Base-by-base conservation (phyloP, 1,140 invertebrate genomes). In the Leptopilina boulardi region DNA sequence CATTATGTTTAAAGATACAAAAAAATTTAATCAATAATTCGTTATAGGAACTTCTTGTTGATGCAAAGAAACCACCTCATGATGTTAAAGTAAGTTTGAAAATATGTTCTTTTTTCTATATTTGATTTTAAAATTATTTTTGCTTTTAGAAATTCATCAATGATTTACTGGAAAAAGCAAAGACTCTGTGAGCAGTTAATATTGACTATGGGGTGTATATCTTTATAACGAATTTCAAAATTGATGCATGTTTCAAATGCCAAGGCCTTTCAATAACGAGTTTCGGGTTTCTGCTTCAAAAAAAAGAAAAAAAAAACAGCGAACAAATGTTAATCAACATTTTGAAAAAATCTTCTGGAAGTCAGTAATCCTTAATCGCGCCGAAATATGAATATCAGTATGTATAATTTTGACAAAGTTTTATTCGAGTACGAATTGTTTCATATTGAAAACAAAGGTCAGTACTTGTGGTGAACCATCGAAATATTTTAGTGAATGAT, bases 121-220 rank as follows among this genome's bases (percentile, higher is more conserved):
- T 77, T 81, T 26, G 54, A 79, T 70, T 72, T 77, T 41, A 6
- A 47, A 34, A 51, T 47, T 73, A 74, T 75, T 66, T 71, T 54
- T 78, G 38, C 90, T 94, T 94, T 80, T 92, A 96, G 95, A 96
- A 96, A 94, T 97, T 97, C 90, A 96, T 97, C 86, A 95, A 96
- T 87, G 96, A 97, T 91, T 92, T 97, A 82, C 91, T 97, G 89
- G 96, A 96, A 90, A 95, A 96, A 91, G 96, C 96, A 87, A 97
- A 97, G 92, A 97, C 96, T 87, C 94, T 97, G 85, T 95, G 93
- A 94, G 90, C 80, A 77, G 77, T 80, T 76, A 74, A 9, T n/a
- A 74, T 66, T 30, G 8, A 21, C 10, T 21, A 71, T 42, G 41
- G 70, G 76, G 34, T 38, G 34, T 38, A n/a, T n/a, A 51, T 15